Evolutionary conservation across 2,113 vertebrate genomes (phyloP).

Genomic region (Xenopus borealis): DNA sequence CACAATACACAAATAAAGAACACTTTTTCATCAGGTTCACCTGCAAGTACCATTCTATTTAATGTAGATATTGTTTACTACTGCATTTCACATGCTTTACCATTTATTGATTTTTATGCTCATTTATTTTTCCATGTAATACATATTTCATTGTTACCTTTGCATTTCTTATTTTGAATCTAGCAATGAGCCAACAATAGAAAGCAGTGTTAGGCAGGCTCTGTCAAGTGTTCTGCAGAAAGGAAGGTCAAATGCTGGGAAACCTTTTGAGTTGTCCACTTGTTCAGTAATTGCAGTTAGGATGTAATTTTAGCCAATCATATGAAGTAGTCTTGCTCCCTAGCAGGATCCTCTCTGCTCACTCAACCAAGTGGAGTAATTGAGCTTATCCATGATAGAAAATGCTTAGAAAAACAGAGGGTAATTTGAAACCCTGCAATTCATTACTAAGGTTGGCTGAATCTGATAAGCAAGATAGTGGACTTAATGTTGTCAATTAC

Average conservation of each 20-base stretch:
- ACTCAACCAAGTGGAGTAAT: constrained; percentile 43
- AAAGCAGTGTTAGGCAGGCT: constrained; percentile 3
- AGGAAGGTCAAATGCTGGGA: constrained; percentile 38
- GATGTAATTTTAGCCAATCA: constrained; percentile 46
- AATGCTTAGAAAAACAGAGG: constrained; percentile 41
- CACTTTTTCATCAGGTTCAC: too few species aligned
- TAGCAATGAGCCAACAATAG: constrained; percentile 15
- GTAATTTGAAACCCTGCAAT: constrained; percentile 42
- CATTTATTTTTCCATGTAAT: too few species aligned
- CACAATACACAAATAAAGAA: too few species aligned
- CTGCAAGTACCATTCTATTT: too few species aligned
- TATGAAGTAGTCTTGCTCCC: constrained; percentile 35
- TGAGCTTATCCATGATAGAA: constrained; percentile 38
- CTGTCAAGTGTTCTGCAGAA: constrained; percentile 20
- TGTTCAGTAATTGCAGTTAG: constrained; percentile 43
- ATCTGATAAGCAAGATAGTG: constrained; percentile 38
- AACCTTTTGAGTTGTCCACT: constrained; percentile 33
- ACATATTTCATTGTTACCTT: constrained; percentile 21
- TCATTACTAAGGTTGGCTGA: constrained; percentile 41
- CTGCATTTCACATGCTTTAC: too few species aligned
- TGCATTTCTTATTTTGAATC: constrained; percentile 12
- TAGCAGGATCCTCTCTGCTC: constrained; percentile 34
- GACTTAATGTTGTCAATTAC: constrained; percentile 42
- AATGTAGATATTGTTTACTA: too few species aligned
- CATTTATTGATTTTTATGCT: too few species aligned